Conservation (phyloP, 1,140 invertebrate genomes). For the Heliconius melpomene region DNA sequence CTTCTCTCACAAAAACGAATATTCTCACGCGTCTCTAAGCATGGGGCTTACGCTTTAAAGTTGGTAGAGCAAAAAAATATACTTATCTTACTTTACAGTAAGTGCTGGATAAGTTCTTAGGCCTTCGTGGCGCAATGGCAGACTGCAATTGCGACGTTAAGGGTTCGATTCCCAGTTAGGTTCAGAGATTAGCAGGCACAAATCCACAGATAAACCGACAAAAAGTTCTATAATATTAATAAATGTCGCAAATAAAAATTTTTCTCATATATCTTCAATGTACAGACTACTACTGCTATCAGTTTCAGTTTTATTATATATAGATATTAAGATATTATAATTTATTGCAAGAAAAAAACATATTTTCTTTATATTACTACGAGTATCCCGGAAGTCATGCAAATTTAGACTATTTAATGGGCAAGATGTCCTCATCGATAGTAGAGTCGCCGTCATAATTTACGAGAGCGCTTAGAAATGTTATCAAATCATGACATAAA, state of each 20-base stretch:
- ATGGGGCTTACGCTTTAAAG: not conserved
- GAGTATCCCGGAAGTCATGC: not conserved
- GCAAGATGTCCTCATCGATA: slow-evolving; percentile 2
- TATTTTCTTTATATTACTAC: not conserved
- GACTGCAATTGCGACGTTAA: no score
- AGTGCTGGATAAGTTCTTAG: no score
- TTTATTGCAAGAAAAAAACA: not conserved
- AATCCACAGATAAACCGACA: no score
- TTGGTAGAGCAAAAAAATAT: not conserved
- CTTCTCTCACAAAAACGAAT: not conserved
- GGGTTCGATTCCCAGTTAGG: no score
- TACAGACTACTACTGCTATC: no score
- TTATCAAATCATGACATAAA: not conserved
- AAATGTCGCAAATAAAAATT: no score
- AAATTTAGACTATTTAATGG: not conserved
- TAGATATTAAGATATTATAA: not conserved
- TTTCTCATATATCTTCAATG: no score
- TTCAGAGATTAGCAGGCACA: no score
- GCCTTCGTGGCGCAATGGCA: no score
- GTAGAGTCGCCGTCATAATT: not conserved
- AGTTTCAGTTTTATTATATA: no score
- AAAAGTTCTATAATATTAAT: no score
- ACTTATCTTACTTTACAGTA: not conserved
- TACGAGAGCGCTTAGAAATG: not conserved
- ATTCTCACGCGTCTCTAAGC: not conserved